Base-by-base conservation (phyloP, 2,113 vertebrate genomes). In the Physeter macrocephalus region DNA sequence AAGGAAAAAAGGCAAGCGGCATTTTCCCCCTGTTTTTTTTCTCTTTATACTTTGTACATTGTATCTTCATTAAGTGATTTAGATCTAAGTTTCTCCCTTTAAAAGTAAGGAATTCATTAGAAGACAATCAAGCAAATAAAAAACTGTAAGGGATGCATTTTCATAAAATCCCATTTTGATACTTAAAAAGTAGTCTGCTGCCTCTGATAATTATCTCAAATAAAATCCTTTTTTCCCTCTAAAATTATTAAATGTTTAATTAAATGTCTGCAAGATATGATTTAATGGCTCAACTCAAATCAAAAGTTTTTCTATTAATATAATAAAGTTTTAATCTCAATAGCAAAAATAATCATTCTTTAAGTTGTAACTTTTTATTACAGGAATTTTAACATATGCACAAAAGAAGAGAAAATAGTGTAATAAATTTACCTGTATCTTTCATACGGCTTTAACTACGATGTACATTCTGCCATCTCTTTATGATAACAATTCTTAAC, bases 161-260 rank as follows among this genome's bases (percentile, higher is more conserved):
- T 78, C 18, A 8, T 94, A 92, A 96, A 94, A 78, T 85, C 52
- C 27, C 31, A 1, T 87, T 90, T 81, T 72, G 62, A 62, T 78
- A 64, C 59, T 66, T 94, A 54, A 57, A 84, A 90, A 95, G 57
- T 69, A 96, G 81, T 95, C 18, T 31, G 54, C 25, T 36, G 66
- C 49, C 29, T 94, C 9, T 96, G 46, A 61, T 67, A 71, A 81
- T 94, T 95, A 88, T 90, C 49, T 80, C 34, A 67, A 64, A 66
- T 71, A 93, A 95, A 92, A 62, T 20, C 13, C 27, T 29, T 61
- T 88, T 87, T 81, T 57, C 2, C 64, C 36, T 34, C 46, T 81
- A 41, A 90, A 90, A 43, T 85, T 95, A 85, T 94, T 88, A 78
- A 89, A 78, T 96, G 29, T 90, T 87, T 95, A 94, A 72, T 86